A percentile compares a stretch with the other conserved stretches of the same genome.
These are phyloP conservation scores for Maconellicoccus hirsutus DNA, from an alignment of 1,140 invertebrate species.

Conservation along the genomic window DNA sequence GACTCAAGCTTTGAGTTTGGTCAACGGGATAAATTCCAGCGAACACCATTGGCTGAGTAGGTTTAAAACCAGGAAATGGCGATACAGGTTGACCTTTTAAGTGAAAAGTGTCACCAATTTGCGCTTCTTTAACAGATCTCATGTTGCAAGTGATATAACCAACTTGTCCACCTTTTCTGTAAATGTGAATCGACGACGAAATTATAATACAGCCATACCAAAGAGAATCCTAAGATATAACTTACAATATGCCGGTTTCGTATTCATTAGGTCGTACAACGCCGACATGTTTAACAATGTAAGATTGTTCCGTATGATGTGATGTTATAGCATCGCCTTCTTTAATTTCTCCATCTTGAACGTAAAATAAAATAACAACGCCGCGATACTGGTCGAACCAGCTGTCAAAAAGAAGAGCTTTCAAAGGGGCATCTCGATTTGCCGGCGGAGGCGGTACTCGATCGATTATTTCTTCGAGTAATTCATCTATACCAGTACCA, in stretches of 20 bases:
- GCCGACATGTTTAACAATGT: constrained; percentile 68
- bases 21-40: constrained; percentile 88
- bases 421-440: constrained; percentile 47
- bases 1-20: constrained; percentile 61
- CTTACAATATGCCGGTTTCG: constrained; percentile 52
- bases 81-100: constrained; percentile 42
- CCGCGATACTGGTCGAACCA: constrained; percentile 87
- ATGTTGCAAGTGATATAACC: constrained; percentile 75
- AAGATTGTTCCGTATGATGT: constrained; percentile 43
- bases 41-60: constrained; percentile 80
- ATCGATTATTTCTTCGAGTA: constrained; percentile 66
- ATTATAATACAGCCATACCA: background rate
- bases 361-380: constrained; percentile 63
- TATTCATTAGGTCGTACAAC: constrained; percentile 68
- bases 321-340: constrained; percentile 52
- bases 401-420: constrained; percentile 82
- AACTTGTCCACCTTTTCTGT: constrained; percentile 63
- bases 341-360: constrained; percentile 59
- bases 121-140: constrained; percentile 59
- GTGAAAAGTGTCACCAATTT: constrained; percentile 77
- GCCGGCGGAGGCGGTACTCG: constrained; percentile 63
- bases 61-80: constrained; percentile 51
- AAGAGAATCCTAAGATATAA: constrained; percentile 27
- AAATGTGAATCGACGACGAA: constrained; percentile 27
- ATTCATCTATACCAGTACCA: constrained; percentile 61